These are phyloP conservation scores for Agonopterix heracliana DNA, from an alignment of 2,888 invertebrate genomes.

Conservation along the genomic window DNA sequence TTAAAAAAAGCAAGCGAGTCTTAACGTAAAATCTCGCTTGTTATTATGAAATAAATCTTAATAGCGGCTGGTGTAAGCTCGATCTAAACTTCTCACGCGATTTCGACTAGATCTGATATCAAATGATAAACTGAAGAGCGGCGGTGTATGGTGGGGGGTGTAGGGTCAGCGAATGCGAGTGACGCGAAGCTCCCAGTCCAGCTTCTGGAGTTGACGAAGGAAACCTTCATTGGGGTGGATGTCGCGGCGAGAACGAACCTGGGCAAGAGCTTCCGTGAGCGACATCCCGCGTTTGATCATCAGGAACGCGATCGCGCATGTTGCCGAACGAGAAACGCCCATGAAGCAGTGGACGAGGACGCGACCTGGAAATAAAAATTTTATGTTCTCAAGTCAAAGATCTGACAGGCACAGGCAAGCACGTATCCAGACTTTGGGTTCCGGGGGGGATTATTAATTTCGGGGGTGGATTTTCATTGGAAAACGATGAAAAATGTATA, in stretches of 20 bases:
- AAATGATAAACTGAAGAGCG: conserved; percentile 38
- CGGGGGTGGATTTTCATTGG: no score
- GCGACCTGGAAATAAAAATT: conserved; percentile 73
- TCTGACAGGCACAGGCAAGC: no score
- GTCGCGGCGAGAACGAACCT: conserved; percentile 81
- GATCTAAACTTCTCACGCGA: conserved; percentile 57
- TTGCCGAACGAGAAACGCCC: conserved; percentile 89
- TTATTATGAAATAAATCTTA: no score
- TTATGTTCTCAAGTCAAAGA: not conserved
- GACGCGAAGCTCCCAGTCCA: conserved; percentile 77
- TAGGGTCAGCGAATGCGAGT: conserved; percentile 67
- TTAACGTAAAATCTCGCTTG: no score
- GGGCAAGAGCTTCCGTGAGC: conserved; percentile 83
- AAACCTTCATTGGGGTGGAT: conserved; percentile 90
- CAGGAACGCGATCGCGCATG: conserved; percentile 86
- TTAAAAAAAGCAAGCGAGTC: no score
- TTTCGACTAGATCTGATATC: conserved; percentile 18
- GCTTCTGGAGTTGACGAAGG: conserved; percentile 83
- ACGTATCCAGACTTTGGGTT: no score
- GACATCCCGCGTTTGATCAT: conserved; percentile 87
- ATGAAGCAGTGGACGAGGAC: conserved; percentile 87
- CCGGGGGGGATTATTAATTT: no score
- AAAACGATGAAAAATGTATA: no score
- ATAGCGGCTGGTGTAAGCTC: conserved; percentile 33
- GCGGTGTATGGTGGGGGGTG: conserved; percentile 32